Conservation (phyloP, 2,888 invertebrate species). For the Euplexia lucipara region DNA sequence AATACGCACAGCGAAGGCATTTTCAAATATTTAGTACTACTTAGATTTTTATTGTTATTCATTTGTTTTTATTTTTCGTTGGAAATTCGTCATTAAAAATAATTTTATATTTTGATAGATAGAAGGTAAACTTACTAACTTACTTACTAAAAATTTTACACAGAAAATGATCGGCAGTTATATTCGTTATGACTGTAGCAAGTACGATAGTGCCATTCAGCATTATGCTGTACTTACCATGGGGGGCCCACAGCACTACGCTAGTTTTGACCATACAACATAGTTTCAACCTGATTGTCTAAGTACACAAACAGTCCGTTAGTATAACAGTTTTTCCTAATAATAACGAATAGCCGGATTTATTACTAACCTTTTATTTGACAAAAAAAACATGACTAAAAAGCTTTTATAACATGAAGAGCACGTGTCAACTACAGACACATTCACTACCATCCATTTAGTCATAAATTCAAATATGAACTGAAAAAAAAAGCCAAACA, state of each 20-base stretch:
- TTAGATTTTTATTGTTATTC: constrained; percentile 1
- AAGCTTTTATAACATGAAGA: constrained; percentile 13
- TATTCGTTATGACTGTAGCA: too few relatives aligned
- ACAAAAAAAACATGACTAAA: constrained; percentile 3
- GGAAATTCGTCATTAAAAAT: background rate
- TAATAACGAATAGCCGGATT: constrained; percentile 6
- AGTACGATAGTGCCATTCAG: too few relatives aligned
- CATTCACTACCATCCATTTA: background rate
- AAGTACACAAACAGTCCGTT: too few relatives aligned
- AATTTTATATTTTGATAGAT: too few relatives aligned
- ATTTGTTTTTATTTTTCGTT: too few relatives aligned
- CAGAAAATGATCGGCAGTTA: too few relatives aligned
- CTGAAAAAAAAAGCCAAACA: background rate
- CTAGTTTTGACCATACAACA: too few relatives aligned
- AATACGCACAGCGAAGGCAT: background rate
- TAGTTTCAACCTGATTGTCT: too few relatives aligned
- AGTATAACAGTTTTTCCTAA: constrained; percentile 11
- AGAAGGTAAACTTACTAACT: too few relatives aligned
- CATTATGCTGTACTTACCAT: too few relatives aligned
- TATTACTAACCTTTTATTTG: constrained; percentile 3
- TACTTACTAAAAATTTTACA: too few relatives aligned
- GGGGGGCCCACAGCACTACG: too few relatives aligned
- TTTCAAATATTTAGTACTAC: background rate
- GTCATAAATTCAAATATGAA: background rate
- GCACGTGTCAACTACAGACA: background rate